phyloP scores from a whole-genome alignment of 2,888 invertebrate species.

The Enoplolaimus lenunculus region DNA sequence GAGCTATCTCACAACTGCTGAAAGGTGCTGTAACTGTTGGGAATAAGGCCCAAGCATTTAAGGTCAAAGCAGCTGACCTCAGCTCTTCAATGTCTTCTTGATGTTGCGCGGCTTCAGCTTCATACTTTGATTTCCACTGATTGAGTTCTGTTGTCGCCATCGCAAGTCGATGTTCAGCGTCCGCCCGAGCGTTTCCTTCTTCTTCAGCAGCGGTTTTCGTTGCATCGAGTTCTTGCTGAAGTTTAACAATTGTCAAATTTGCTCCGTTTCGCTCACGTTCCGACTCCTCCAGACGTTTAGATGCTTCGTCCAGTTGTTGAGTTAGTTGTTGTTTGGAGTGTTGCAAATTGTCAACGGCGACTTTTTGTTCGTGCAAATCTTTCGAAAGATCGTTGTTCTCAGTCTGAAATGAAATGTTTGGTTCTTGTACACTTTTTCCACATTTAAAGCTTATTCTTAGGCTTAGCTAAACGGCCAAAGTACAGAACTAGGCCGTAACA shows the following conservation, averaged over 20 bases:
- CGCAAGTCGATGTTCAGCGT: slow-evolving; percentile 80
- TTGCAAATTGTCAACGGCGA: slow-evolving; percentile 71
- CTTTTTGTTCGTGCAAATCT: slow-evolving; percentile 86
- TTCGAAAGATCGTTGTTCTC: slow-evolving; percentile 82
- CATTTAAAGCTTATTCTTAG: too few species aligned
- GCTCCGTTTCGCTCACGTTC: too few species aligned
- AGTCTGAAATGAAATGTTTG: too few species aligned
- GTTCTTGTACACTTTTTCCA: too few species aligned
- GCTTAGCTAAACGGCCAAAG: too few species aligned
- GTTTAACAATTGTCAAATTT: too few species aligned
- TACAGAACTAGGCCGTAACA: too few species aligned
- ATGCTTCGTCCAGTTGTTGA: slow-evolving; percentile 75
- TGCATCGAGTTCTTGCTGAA: slow-evolving; percentile 77
- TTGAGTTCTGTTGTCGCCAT: slow-evolving; percentile 64
- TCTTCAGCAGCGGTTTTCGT: slow-evolving; percentile 86
- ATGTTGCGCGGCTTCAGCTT: slow-evolving; percentile 73
- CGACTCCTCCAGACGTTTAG: slow-evolving; percentile 80
- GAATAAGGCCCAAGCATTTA: too few species aligned
- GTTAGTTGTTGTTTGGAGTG: slow-evolving; percentile 72
- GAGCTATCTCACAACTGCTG: too few species aligned
- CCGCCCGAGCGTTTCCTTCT: slow-evolving; percentile 85
- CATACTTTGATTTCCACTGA: slow-evolving; percentile 76
- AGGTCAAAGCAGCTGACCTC: slow-evolving; percentile 47
- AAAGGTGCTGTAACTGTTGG: too few species aligned
- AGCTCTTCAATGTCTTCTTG: slow-evolving; percentile 65